Conservation (phyloP, 2,113 vertebrate species). For the Phalacrocorax brasilianus region DNA sequence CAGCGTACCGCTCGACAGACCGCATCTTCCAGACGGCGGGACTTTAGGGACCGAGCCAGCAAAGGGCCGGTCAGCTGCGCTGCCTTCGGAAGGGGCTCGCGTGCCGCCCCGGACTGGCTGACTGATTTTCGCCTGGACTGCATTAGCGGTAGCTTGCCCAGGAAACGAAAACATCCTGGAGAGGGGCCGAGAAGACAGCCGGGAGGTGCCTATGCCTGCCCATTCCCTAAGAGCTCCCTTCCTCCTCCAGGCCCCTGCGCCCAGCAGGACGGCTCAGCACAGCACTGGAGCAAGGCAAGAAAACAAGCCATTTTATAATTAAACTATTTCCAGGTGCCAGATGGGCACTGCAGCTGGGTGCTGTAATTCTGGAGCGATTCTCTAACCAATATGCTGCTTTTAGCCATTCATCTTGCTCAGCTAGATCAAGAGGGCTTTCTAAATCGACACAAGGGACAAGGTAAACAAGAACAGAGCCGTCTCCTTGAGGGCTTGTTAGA, state of each 20-base stretch:
- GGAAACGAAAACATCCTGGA: not conserved
- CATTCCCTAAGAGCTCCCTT: not conserved
- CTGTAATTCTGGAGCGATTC: not conserved
- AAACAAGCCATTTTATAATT: not conserved
- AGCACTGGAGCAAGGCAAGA: not conserved
- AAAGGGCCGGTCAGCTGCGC: fast-evolving
- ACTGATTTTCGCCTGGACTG: not conserved
- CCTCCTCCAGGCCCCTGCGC: not conserved
- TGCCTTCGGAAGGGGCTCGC: not conserved
- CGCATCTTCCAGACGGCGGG: not conserved
- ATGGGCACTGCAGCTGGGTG: not conserved
- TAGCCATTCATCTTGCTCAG: not conserved
- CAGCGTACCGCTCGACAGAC: fast-evolving
- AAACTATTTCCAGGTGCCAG: not conserved
- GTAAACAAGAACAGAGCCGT: not conserved
- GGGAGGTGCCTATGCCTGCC: not conserved
- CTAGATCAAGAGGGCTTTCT: not conserved
- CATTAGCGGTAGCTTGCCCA: not conserved
- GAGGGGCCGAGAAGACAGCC: not conserved
- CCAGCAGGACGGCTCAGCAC: not conserved
- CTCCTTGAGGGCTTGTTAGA: fast-evolving
- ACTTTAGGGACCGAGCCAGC: not conserved
- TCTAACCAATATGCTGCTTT: fast-evolving
- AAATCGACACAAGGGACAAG: fast-evolving
- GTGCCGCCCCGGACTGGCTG: not conserved